Percentiles rank a stretch among this genome's conserved stretches.
Evolutionary conservation across 2,113 vertebrate genomes (phyloP).

Genomic region (Sula dactylatra): DNA sequence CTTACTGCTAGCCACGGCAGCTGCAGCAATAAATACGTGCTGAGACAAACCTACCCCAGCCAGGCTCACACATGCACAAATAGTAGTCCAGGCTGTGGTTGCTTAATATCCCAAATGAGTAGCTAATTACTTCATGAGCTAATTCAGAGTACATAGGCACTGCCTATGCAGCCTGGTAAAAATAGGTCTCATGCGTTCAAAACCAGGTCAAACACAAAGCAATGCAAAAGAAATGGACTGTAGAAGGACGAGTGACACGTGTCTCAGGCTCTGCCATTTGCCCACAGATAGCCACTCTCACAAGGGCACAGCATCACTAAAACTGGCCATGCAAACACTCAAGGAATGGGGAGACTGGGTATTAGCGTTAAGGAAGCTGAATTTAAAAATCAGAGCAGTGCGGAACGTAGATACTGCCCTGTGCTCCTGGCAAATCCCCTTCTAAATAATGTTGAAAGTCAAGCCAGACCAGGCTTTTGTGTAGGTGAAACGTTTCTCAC

Average conservation of each 20-base stretch:
- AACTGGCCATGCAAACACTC: not conserved
- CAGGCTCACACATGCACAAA: not conserved
- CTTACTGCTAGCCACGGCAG: not conserved
- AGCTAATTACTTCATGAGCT: slow-evolving; percentile 37
- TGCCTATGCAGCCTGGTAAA: not conserved
- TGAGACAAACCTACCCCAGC: not conserved
- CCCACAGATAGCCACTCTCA: not conserved
- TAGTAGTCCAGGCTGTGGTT: not conserved
- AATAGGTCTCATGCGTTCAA: not conserved
- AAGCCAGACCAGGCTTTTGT: not conserved
- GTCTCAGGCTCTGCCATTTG: not conserved
- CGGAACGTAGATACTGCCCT: not conserved
- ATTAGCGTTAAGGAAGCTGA: not conserved
- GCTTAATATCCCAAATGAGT: not conserved
- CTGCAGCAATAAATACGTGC: not conserved
- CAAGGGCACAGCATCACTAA: not conserved
- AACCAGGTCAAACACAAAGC: not conserved
- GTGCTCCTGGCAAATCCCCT: not conserved
- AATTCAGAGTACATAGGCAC: not conserved
- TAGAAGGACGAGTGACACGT: not conserved
- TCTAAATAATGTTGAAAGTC: not conserved
- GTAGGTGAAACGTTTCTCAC: not conserved
- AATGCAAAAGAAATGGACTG: not conserved
- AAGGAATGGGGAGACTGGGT: not conserved
- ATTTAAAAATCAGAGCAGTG: not conserved